phyloP scores from a whole-genome alignment of 2,113 vertebrate species.

The Pelvicachromis taeniatus region DNA sequence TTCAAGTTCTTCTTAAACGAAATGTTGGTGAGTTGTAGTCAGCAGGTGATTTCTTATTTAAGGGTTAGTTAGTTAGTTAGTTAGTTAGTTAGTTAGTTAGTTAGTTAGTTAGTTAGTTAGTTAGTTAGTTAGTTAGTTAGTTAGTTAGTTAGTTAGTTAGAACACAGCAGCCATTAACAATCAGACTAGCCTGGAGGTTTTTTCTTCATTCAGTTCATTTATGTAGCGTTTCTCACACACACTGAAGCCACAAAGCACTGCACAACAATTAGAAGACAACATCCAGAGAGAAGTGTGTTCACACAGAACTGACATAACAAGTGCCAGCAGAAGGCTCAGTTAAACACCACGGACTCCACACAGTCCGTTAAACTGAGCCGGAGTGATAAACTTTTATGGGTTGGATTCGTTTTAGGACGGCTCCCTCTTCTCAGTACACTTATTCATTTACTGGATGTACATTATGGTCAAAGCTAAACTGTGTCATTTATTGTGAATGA shows the following conservation, averaged over 20 bases:
- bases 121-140: background rate
- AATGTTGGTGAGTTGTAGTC: background rate
- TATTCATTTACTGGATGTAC: background rate
- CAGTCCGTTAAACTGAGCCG: background rate
- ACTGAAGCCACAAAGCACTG: background rate
- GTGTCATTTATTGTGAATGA: background rate
- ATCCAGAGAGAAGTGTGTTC: background rate
- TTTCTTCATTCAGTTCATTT: background rate
- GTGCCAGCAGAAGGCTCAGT: accelerated
- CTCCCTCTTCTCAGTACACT: background rate
- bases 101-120: background rate
- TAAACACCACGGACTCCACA: background rate
- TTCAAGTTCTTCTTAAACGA: background rate
- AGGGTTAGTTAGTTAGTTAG: background rate
- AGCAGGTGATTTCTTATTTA: background rate
- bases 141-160: background rate
- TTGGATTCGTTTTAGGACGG: background rate
- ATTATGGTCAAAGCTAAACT: background rate
- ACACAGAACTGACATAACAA: background rate
- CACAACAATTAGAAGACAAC: background rate
- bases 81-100: background rate
- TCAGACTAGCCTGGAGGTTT: accelerated
- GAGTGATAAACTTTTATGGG: background rate
- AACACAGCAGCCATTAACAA: background rate
- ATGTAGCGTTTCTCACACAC: background rate